Conservation (phyloP, 2,797 vertebrate species). For the Urophycis tenuis region DNA sequence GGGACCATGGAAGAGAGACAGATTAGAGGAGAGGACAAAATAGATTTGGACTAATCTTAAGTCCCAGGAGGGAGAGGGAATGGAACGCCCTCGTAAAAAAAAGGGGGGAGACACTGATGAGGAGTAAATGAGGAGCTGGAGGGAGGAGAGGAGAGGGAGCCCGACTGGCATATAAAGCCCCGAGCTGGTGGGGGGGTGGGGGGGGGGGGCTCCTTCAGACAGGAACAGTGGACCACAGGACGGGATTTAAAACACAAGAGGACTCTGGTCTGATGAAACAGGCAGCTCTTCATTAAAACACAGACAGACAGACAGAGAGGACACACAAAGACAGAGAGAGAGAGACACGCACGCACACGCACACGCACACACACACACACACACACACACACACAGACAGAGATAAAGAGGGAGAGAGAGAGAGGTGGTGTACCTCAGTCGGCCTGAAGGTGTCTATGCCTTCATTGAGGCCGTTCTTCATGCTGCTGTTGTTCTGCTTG, state of each 20-base stretch:
- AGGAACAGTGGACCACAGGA: too few relatives aligned
- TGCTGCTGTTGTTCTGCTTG: slow-evolving; percentile 85
- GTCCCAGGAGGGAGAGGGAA: not conserved
- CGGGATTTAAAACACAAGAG: too few relatives aligned
- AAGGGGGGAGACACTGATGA: not conserved
- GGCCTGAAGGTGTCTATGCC: slow-evolving; percentile 73
- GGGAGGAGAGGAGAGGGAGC: too few relatives aligned
- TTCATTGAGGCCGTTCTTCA: slow-evolving; percentile 76
- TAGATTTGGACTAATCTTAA: not conserved
- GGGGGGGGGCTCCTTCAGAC: too few relatives aligned
- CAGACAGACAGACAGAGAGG: too few relatives aligned
- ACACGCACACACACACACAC: not conserved
- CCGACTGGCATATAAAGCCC: too few relatives aligned
- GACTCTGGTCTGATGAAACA: too few relatives aligned
- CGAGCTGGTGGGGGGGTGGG: too few relatives aligned
- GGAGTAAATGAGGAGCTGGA: too few relatives aligned
- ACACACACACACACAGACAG: not conserved
- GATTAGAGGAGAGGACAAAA: slow-evolving; percentile 9
- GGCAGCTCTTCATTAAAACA: too few relatives aligned
- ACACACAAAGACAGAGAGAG: too few relatives aligned
- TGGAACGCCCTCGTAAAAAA: not conserved
- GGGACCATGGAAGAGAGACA: not conserved
- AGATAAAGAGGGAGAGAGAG: not conserved
- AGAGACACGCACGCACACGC: not conserved
- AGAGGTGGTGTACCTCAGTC: slow-evolving; percentile 66